Base-by-base conservation (phyloP, 2,113 vertebrate genomes). In the Syngnathoides biaculeatus region DNA sequence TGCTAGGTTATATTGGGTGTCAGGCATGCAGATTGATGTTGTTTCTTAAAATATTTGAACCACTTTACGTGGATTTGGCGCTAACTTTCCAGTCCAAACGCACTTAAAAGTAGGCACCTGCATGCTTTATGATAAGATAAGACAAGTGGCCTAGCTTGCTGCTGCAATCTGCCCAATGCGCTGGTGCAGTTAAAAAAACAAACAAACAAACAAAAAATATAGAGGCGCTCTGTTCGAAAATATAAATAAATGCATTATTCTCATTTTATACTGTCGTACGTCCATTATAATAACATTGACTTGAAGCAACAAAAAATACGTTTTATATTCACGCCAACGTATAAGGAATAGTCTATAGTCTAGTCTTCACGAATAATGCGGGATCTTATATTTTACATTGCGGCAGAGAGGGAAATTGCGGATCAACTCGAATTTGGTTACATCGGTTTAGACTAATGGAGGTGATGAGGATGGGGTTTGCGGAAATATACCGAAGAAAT, bases 21-120 rank as follows among this genome's bases (percentile, higher is more conserved):
- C 67, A 77, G 43, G 55, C 61, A 35, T 48, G 61, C 26, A 59
- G 35, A 35, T 3, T 40, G 45, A 65, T 75, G 73, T 73, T 62
- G 69, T 75, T 79, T 77, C 80, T 71, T 71, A 67, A 84, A 68
- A 85, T 69, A 85, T 77, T 82, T 77, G 43, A 77, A 79, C 66
- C 75, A 62, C 83, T 80, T 76, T 64, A 62, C 57, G 63, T 47
- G 61, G 27, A 64, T 75, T 71, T 73, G 61, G 64, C 65, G 52
- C 68, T 71, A 67, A 78, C 61, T 65, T 0, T 5, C 62, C 73
- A 74, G 69, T 69, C 65, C 66, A 78, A 52, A 83, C 71, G 77
- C 67, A 72, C 77, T 71, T 67, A 66, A 24, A 62, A 38, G 70
- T 69, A 68, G 82, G 76, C 78, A 76, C 78, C 66, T 65, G 76